Evolutionary conservation across 2,888 invertebrate genomes (phyloP), one percentile per base, ranked within the genome.

Genomic region (Zele albiditarsus): DNA sequence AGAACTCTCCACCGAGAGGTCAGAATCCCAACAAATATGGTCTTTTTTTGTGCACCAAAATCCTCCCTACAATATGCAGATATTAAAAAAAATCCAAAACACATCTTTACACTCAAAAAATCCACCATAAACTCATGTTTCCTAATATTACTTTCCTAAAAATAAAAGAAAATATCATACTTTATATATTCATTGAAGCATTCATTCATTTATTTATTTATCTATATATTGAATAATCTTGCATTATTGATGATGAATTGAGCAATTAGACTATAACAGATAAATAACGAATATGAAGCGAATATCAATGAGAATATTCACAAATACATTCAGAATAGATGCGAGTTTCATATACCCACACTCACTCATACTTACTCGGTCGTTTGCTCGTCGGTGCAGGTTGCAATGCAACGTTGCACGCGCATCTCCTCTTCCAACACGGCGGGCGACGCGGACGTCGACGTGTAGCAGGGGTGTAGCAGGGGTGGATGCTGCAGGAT

Each of bases 401-500:
- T 71, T 77, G 77, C 78, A 77, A 68, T 75, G 76, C 78, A 77
- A 76, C 73, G 78, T 66, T 77, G 77, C 79, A 78, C 70, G 71
- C 65, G 65, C 72, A 74, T 73, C 71, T 71, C 71, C 28, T 65
- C 38, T 69, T 42, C 38, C 49, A 75, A 76, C 38, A 38, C 72
- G 74, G 71, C 31, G 38, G 53, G 20, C 20, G n/a, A 65, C 53
- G 67, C 23, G 68, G 60, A 63, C 68, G 66, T 66, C 71, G 80
- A 81, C 80, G 80, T 80, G 63, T 33, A 79, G 78, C 83, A 83
- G 83, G 83, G 83, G 83, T 84, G 87, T 85, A 85, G 87, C 87
- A 87, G 87, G 87, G 87, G 88, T 88, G 87, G 89, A 89, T 89
- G 89, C 89, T 89, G 89, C 81, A 88, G 87, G 89, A 89, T 89